These are phyloP conservation scores for Heliconius hermathena DNA, from an alignment of 1,140 invertebrate genomes.

Conservation along the genomic window DNA sequence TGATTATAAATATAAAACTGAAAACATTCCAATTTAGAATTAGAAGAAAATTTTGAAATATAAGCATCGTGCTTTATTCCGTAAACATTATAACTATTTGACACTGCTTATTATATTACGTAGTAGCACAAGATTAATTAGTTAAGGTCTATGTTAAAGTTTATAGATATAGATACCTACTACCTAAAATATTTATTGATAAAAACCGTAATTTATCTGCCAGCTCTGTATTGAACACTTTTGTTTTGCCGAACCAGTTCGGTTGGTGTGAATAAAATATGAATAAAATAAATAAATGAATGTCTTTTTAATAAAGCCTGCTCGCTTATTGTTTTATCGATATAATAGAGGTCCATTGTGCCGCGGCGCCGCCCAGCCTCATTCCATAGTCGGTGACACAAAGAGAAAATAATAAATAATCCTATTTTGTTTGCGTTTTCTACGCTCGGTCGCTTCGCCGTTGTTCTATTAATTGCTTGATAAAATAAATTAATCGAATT, in stretches of 20 bases:
- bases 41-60: no score
- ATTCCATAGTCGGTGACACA: slow-evolving; percentile 59
- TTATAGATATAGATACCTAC: neutral
- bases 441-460: slow-evolving; percentile 70
- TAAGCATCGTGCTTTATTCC: no score
- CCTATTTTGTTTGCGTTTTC: slow-evolving; percentile 76
- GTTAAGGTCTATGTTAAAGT: no score
- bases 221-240: slow-evolving; percentile 59
- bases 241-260: slow-evolving; percentile 56
- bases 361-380: slow-evolving; percentile 61
- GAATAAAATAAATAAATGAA: slow-evolving; percentile 81
- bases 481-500: slow-evolving; percentile 79
- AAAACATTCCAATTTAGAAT: no score
- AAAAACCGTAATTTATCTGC: slow-evolving; percentile 45
- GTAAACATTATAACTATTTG: no score
- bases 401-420: slow-evolving; percentile 79
- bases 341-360: slow-evolving; percentile 72
- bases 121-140: no score
- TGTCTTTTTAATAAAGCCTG: slow-evolving; percentile 79
- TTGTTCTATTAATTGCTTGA: slow-evolving; percentile 75
- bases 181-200: neutral
- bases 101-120: no score
- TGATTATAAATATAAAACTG: no score
- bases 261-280: slow-evolving; percentile 73
- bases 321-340: slow-evolving; percentile 72